Conservation (phyloP, 2,797 vertebrate species). For the Chaenodraco wilsoni region DNA sequence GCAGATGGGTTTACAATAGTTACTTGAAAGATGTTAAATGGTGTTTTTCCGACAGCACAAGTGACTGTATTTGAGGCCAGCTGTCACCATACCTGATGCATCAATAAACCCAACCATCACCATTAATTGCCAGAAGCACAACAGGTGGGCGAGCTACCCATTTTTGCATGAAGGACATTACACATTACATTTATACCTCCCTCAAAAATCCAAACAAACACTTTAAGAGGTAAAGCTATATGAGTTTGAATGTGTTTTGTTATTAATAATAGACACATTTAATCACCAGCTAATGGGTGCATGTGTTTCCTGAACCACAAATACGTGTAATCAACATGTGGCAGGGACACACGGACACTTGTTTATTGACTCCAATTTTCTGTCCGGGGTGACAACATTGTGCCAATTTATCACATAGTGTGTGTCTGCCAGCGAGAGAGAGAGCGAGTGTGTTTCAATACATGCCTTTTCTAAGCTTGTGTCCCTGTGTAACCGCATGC, state of each 20-base stretch:
- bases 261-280: not conserved
- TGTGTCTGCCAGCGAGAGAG: not conserved
- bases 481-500: not conserved
- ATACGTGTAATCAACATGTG: not conserved
- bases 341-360: not conserved
- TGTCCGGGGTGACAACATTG: not conserved
- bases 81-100: not conserved
- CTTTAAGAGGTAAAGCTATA: not conserved
- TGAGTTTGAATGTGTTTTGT: not conserved
- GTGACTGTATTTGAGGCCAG: too few relatives aligned
- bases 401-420: slow-evolving; percentile 29
- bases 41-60: too few relatives aligned
- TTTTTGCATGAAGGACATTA: not conserved
- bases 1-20: too few relatives aligned
- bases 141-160: not conserved
- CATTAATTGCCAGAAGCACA: not conserved
- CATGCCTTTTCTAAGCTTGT: not conserved
- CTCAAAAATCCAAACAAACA: not conserved
- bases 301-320: not conserved
- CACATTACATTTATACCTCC: not conserved
- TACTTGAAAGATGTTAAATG: too few relatives aligned
- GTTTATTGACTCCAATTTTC: slow-evolving; percentile 29
- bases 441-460: not conserved
- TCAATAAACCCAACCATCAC: not conserved
- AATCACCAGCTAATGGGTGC: not conserved